phyloP scores from a whole-genome alignment of 2,797 vertebrate genomes.

The Sylvilagus floridanus region DNA sequence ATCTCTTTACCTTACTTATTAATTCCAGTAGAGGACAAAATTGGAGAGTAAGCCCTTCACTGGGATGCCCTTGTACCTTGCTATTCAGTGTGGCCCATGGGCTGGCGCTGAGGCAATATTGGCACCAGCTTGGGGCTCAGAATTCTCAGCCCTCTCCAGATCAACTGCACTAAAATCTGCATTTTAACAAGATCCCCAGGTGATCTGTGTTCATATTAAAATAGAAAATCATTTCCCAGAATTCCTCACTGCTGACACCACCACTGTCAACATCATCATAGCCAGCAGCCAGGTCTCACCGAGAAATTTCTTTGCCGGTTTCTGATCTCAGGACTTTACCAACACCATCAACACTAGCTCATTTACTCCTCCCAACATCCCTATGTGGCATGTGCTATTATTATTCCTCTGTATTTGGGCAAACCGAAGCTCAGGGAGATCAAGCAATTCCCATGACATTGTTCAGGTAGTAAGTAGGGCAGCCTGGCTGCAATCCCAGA shows the following conservation, averaged over 20 bases:
- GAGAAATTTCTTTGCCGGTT: not conserved
- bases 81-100: fast-evolving
- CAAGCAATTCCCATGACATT: not conserved
- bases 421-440: not conserved
- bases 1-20: not conserved
- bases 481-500: not conserved
- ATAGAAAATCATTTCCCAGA: not conserved
- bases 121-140: not conserved
- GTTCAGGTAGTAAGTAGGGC: not conserved
- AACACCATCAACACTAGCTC: not conserved
- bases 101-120: fast-evolving
- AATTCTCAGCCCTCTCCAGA: fast-evolving
- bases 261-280: fast-evolving
- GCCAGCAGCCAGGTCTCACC: not conserved
- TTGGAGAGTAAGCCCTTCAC: not conserved
- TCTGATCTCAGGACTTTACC: not conserved
- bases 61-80: not conserved
- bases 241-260: not conserved
- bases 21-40: not conserved
- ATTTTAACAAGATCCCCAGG: not conserved
- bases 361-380: not conserved
- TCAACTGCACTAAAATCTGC: not conserved
- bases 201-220: fast-evolving
- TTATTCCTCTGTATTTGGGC: not conserved
- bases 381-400: not conserved